phyloP scores from a whole-genome alignment of 1,140 invertebrate genomes.

The Drosophila tsacasi region DNA sequence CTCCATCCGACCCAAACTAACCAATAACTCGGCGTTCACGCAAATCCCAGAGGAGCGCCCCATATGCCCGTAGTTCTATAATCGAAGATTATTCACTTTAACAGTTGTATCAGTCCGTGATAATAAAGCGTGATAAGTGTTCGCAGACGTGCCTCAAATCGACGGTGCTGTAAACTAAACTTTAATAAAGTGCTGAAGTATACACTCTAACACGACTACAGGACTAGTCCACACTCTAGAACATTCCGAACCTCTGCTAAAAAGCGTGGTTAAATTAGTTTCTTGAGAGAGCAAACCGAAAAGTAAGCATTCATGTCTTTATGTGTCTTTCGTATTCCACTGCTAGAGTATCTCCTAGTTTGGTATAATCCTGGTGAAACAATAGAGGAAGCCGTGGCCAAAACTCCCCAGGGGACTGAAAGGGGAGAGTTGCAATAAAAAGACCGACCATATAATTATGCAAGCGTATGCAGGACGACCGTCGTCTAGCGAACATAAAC shows the following conservation, averaged over 20 bases:
- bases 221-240: slow-evolving; percentile 15
- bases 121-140: slow-evolving; percentile 27
- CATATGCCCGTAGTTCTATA: slow-evolving; percentile 8
- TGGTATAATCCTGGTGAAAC: neutral
- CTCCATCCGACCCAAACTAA: slow-evolving; percentile 7
- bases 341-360: neutral
- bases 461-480: slow-evolving; percentile 28
- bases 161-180: slow-evolving; percentile 45
- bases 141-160: slow-evolving; percentile 49
- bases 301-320: slow-evolving; percentile 61
- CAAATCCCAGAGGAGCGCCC: slow-evolving; percentile 8
- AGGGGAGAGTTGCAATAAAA: slow-evolving; percentile 55
- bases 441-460: slow-evolving; percentile 67
- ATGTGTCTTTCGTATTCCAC: neutral
- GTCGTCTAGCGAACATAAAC: slow-evolving; percentile 72
- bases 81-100: slow-evolving; percentile 16
- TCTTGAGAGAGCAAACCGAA: slow-evolving; percentile 31
- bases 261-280: slow-evolving; percentile 51
- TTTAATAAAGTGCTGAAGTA: slow-evolving; percentile 18
- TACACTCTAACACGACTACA: slow-evolving; percentile 40
- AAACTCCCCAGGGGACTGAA: slow-evolving; percentile 19
- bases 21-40: slow-evolving; percentile 12
- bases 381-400: slow-evolving; percentile 1
- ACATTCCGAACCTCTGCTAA: slow-evolving; percentile 13
- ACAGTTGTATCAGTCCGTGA: slow-evolving; percentile 41